Evolutionary conservation across 2,797 vertebrate species (phyloP), one percentile per base, ranked within the genome.

Genomic region (Alosa sapidissima): DNA sequence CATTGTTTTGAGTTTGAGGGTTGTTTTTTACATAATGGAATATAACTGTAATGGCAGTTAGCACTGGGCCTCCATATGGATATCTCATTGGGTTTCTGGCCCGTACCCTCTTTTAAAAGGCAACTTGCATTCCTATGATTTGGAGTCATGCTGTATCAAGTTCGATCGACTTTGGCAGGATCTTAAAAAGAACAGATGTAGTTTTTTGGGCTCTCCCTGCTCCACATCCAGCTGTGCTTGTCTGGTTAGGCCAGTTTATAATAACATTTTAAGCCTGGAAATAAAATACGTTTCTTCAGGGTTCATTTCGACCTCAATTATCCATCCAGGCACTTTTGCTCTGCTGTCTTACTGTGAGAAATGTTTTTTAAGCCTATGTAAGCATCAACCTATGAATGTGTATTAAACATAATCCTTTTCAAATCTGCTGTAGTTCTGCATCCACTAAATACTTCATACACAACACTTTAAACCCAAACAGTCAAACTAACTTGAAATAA

Each of bases 61-160:
- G 96, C 96, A 94, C 94, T 96, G 94, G 94, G 93, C 94, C 95
- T 96, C 95, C 97, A 98, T 94, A 97, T 96, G 96, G 96, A 97
- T 96, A 97, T 96, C 96, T 98, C 96, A 94, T 91, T 93, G 96
- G 95, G 95, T 94, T 85, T 92, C 86, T 55, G 89, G 94, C 94
- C 94, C 95, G 93, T 93, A 47, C 90, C 88, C 93, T 93, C 90
- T 87, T 81, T 87, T 81, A 94, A 97, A 97, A 97, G 96, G 95
- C 96, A 97, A 97, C 95, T 96, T 94, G 93, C 97, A 98, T 99
- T 98, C 98, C 97, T 97, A 94, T 96, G 96, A 97, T 96, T 96
- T 95, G 93, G 95, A 98, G 97, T 99, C 97, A 99, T 97, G 96
- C 95, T 96, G 94, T 98, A 98, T 99, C 97, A 97, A 96, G 97